Evolutionary conservation across 2,113 vertebrate genomes (phyloP), one percentile per base, ranked within the genome.

Genomic region (Caloenas nicobarica): DNA sequence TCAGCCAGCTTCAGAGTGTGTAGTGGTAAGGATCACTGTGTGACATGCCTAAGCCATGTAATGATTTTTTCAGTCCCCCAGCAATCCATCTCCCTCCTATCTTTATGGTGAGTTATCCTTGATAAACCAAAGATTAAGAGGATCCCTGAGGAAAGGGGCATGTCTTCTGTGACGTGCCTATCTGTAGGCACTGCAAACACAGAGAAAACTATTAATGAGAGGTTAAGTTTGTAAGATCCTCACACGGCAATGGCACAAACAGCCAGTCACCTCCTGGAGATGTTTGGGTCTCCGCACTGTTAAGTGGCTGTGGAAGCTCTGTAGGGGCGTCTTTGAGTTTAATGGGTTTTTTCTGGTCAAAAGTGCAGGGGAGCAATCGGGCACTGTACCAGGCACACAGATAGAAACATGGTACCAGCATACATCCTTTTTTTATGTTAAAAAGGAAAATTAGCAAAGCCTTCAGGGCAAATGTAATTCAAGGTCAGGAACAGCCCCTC

Each of bases 301-400:
- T 29, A 69, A 64, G 26, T 42, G 34, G 23, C 25, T 50, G 40
- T 3, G 2, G 40, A 62, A 62, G 34, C 24, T 50, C 5, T 15
- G 5, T 12, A 66, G 28, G 38, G 26, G 34, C 8, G 21, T 44
- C 36, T 81, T 34, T n/a, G 13, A 77, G 16, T 77, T 54, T 50
- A 77, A 42, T 24, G 1, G 1, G 4, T 33, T 57, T 79, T 50
- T 42, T n/a, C 31, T 18, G 14, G 18, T 16, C 34, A 44, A 11
- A 40, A 68, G 53, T 0, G 16, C 31, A 54, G 28, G 11, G 40
- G 15, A 72, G 44, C 3, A 33, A 16, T 0, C 0, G 1, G 7
- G 10, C 2, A 3, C 7, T 1, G 4, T 16, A 26, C 1, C 31
- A 36, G n/a, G 31, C 72, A 51, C 23, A 12, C 19, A 14, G 17